Percentiles rank a stretch among this genome's conserved stretches.
phyloP scores from a whole-genome alignment of 2,113 vertebrate genomes.

The Dolichotis patagonum region DNA sequence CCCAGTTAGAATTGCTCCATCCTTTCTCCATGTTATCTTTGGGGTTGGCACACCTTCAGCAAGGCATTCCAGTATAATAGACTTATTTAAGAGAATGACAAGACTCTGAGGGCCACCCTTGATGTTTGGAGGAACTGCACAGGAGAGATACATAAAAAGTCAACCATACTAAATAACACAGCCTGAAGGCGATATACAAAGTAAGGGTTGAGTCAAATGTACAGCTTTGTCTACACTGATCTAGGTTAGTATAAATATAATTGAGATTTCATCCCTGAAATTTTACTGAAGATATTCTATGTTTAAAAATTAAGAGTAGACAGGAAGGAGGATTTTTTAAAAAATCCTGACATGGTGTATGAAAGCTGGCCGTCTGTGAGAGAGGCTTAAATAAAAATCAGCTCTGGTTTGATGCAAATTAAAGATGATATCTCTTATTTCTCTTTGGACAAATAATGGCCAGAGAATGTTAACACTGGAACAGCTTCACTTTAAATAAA shows the following conservation, averaged over 20 bases:
- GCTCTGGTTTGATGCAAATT: constrained; percentile 68
- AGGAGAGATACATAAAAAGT: constrained; percentile 29
- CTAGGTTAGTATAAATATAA: constrained; percentile 17
- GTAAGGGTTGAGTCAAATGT: not conserved
- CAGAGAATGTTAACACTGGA: constrained; percentile 76
- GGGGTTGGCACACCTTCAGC: constrained; percentile 93
- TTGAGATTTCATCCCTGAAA: not conserved
- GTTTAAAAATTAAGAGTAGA: constrained; percentile 43
- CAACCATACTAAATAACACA: not conserved
- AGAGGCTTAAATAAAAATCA: constrained; percentile 69
- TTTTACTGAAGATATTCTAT: not conserved
- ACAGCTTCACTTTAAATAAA: constrained; percentile 75
- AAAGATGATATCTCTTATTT: constrained; percentile 76
- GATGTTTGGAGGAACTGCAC: constrained; percentile 93
- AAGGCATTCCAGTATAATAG: constrained; percentile 90
- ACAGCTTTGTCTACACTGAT: not conserved
- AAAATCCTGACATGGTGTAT: not conserved
- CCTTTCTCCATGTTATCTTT: constrained; percentile 96
- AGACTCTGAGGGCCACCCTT: constrained; percentile 85
- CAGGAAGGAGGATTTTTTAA: not conserved
- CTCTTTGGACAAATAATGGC: constrained; percentile 71
- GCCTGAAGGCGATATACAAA: not conserved
- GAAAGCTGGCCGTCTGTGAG: constrained; percentile 5
- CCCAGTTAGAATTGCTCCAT: constrained; percentile 90
- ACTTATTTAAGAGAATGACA: constrained; percentile 87